Conservation (phyloP, 2,113 vertebrate species). For the Peromyscus californicus region DNA sequence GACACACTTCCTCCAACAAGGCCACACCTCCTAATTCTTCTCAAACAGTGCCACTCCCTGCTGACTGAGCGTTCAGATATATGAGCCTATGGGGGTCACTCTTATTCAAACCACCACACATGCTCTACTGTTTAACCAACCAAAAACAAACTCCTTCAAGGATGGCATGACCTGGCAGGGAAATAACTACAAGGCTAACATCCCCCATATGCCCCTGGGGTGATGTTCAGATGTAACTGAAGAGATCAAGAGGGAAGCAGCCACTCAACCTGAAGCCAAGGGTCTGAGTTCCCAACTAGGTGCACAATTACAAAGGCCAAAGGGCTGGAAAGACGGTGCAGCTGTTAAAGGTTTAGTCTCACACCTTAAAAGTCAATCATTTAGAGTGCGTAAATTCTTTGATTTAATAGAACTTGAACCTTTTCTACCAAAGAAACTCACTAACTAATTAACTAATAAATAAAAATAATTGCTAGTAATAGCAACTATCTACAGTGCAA, state of each 20-base stretch:
- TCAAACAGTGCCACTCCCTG: not conserved
- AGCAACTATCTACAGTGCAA: not conserved
- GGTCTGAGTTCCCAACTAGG: not conserved
- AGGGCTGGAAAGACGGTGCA: not conserved
- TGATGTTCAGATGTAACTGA: not conserved
- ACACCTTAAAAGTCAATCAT: not conserved
- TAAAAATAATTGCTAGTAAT: not conserved
- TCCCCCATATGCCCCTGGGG: not conserved
- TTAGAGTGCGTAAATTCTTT: not conserved
- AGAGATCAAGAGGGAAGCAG: not conserved
- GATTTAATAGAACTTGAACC: constrained; percentile 22
- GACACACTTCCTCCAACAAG: not conserved
- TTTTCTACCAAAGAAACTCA: constrained; percentile 15
- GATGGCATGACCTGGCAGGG: too few species aligned
- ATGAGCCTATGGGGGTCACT: not conserved
- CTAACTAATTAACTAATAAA: not conserved
- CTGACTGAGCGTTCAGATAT: not conserved
- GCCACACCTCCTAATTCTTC: not conserved
- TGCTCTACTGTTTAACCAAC: not conserved
- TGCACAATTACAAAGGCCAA: not conserved
- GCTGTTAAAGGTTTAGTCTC: not conserved
- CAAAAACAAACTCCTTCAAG: not conserved
- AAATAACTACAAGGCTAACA: not conserved
- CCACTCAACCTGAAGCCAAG: not conserved
- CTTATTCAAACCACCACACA: not conserved